These are phyloP conservation scores for Syngnathoides biaculeatus DNA, from an alignment of 2,113 vertebrate genomes.

Conservation along the genomic window DNA sequence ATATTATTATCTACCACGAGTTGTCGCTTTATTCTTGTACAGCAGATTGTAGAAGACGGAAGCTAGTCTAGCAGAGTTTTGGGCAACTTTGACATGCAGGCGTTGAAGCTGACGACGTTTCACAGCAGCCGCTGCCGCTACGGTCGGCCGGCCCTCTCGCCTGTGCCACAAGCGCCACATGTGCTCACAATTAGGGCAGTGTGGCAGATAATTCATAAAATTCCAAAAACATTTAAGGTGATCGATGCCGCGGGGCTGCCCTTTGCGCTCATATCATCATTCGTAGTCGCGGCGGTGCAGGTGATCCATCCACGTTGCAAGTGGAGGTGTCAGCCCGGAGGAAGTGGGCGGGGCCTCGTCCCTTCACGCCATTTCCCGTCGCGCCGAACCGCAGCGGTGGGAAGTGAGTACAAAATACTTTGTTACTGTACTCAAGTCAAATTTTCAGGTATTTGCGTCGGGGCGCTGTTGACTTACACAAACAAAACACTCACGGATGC, in stretches of 20 bases:
- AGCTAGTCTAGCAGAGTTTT: background rate
- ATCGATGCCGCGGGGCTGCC: slow-evolving; percentile 54
- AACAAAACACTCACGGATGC: no score
- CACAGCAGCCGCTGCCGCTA: slow-evolving; percentile 42
- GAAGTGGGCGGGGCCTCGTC: slow-evolving; percentile 21
- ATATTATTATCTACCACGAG: background rate
- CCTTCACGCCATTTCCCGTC: slow-evolving; percentile 48
- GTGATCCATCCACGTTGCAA: slow-evolving; percentile 51
- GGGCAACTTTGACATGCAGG: background rate
- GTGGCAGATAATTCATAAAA: slow-evolving; percentile 57
- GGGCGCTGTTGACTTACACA: no score
- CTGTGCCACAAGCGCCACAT: slow-evolving; percentile 34
- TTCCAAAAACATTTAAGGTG: slow-evolving; percentile 37
- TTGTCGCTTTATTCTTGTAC: background rate
- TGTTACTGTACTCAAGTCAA: background rate
- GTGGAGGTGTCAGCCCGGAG: slow-evolving; percentile 46
- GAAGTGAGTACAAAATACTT: background rate
- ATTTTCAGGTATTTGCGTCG: no score
- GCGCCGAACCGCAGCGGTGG: slow-evolving; percentile 32
- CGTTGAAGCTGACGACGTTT: slow-evolving; percentile 14
- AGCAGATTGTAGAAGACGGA: background rate
- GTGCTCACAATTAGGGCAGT: slow-evolving; percentile 49
- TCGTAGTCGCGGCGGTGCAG: slow-evolving; percentile 19
- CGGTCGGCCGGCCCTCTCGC: slow-evolving; percentile 16
- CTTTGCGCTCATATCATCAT: slow-evolving; percentile 49